These are phyloP conservation scores for Artemia sinica DNA, from an alignment of 2,888 invertebrate genomes.

Conservation along the genomic window DNA sequence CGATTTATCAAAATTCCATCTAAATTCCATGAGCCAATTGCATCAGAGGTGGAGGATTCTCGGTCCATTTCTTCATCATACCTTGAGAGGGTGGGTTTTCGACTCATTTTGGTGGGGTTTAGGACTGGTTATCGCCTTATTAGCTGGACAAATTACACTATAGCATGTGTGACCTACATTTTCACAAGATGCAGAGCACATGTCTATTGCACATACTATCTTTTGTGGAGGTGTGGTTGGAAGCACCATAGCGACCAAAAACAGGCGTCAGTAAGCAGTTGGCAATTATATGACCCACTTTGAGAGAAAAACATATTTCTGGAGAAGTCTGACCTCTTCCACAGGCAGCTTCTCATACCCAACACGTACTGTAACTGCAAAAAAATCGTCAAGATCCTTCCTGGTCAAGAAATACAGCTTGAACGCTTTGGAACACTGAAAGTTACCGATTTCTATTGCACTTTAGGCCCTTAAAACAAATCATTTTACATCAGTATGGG, in stretches of 20 bases:
- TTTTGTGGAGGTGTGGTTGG: not conserved
- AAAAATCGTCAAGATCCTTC: too few relatives aligned
- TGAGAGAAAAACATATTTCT: not conserved
- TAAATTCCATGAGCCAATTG: not conserved
- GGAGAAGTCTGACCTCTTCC: not conserved
- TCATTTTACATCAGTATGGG: too few relatives aligned
- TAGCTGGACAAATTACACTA: not conserved
- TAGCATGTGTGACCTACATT: not conserved
- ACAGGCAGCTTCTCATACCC: not conserved
- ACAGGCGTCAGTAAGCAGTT: not conserved
- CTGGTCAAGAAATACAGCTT: too few relatives aligned
- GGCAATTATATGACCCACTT: not conserved
- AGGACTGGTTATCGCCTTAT: not conserved
- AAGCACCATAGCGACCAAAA: not conserved
- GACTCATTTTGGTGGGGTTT: too few relatives aligned
- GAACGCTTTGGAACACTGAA: too few relatives aligned
- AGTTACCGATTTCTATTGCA: too few relatives aligned
- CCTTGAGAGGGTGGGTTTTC: too few relatives aligned
- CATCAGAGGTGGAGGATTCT: not conserved
- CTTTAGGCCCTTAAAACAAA: too few relatives aligned
- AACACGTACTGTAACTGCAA: too few relatives aligned
- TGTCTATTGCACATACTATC: not conserved
- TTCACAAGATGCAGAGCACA: slow-evolving; percentile 1
- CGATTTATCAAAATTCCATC: slow-evolving; percentile 6
- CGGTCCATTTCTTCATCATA: too few relatives aligned